phyloP scores from a whole-genome alignment of 2,888 invertebrate species.

The Subacronicta megacephala region DNA sequence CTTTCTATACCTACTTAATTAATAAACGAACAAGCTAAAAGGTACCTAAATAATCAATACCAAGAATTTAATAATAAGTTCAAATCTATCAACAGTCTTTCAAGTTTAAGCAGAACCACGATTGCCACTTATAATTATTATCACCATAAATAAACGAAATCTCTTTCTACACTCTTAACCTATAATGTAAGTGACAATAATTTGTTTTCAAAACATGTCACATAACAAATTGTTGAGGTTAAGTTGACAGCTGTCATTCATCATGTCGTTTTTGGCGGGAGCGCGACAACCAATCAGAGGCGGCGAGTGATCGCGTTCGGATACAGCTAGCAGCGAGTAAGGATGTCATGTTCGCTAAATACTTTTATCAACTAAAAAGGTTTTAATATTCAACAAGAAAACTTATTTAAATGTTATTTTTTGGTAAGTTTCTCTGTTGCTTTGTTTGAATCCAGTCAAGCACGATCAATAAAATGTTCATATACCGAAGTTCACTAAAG shows the following conservation, averaged over 20 bases:
- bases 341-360: conserved; percentile 36
- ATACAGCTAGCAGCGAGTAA: conserved; percentile 39
- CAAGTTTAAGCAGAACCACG: not conserved
- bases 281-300: conserved; percentile 79
- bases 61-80: not conserved
- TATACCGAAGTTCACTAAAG: too few species aligned
- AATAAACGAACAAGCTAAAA: too few species aligned
- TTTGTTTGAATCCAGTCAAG: too few species aligned
- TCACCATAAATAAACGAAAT: conserved; percentile 34
- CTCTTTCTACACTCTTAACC: conserved; percentile 29
- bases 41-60: too few species aligned
- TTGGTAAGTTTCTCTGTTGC: too few species aligned
- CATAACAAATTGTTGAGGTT: conserved; percentile 74
- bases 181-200: conserved; percentile 47
- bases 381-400: too few species aligned
- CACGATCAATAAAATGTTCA: too few species aligned
- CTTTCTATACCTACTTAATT: too few species aligned
- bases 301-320: conserved; percentile 73
- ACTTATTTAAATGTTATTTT: too few species aligned
- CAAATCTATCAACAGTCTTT: not conserved
- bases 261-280: conserved; percentile 75
- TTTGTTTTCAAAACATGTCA: conserved; percentile 76
- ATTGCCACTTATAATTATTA: conserved; percentile 21
- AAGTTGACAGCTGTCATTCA: conserved; percentile 82
- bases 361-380: not conserved